Evolutionary conservation across 2,113 vertebrate genomes (phyloP), one percentile per base, ranked within the genome.

Genomic region (Thoracochromis brauschi): DNA sequence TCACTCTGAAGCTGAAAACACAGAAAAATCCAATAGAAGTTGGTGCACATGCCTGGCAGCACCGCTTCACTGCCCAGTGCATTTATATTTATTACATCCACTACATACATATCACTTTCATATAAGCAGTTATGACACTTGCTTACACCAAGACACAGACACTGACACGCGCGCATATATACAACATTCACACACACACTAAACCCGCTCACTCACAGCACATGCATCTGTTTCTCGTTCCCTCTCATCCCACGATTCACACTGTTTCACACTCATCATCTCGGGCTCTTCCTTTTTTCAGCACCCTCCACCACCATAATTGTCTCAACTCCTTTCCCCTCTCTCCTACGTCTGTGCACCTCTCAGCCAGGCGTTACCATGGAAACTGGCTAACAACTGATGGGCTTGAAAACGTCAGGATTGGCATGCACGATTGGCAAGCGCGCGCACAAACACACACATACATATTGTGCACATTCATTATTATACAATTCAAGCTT

Each of bases 321-420:
- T 89, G 91, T 94, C 91, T 92, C 90, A 86, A 83, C 85, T 87
- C 91, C 83, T 55, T 81, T 87, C 85, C 91, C 89, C 82, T 89
- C 87, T 87, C 93, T 93, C 91, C 93, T 91, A 91, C 88, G 87
- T 94, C 90, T 93, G 87, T 90, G 92, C 94, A 93, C 93, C 93
- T 89, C 92, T 87, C 90, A 55, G 89, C 92, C 93, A 93, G 79
- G 68, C 38, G 96, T 97, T 96, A 81, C 96, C 95, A 97, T 97
- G 95, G 96, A 97, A 97, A 97, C 96, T 96, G 95, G 94, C 92
- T 94, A 78, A 96, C 95, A 97, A 96, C 94, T 93, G 94, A 96
- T 95, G 90, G 92, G 91, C 92, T 91, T 88, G 82, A 93, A 78
- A 94, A 94, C 92, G 88, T 93, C 89, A 93, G 51, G 80, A 90